Evolutionary conservation across 2,888 invertebrate species (phyloP).

Genomic region (Pandemis corylana): DNA sequence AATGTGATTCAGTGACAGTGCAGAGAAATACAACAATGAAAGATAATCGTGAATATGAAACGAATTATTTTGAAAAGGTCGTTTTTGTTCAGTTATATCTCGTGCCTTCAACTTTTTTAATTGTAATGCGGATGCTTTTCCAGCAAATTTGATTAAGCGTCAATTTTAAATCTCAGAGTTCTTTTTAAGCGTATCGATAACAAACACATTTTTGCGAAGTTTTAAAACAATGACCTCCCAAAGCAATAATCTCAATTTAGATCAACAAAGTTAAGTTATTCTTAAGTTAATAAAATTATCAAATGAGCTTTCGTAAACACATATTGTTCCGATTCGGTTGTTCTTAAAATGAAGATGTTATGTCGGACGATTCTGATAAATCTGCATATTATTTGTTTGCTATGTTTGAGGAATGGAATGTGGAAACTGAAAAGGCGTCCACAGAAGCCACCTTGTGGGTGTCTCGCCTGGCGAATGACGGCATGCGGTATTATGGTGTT

Average conservation of each 20-base stretch:
- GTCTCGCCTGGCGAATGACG: background rate
- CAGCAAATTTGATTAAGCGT: conserved; percentile 2
- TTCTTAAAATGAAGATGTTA: background rate
- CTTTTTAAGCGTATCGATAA: background rate
- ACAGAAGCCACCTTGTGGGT: conserved; percentile 23
- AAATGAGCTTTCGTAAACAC: background rate
- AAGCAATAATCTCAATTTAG: background rate
- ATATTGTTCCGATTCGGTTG: background rate
- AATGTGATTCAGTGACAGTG: conserved; percentile 46
- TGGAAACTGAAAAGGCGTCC: conserved; percentile 16
- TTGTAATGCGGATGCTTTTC: conserved; percentile 3
- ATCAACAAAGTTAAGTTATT: background rate
- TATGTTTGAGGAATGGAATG: background rate
- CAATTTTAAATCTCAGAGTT: background rate
- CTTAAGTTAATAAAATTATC: background rate
- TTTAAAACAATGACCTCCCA: background rate
- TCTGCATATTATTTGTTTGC: background rate
- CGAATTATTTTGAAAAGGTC: conserved; percentile 40
- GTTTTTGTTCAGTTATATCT: conserved; percentile 27
- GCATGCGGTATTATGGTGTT: conserved; percentile 8
- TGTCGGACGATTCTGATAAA: background rate
- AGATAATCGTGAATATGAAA: conserved; percentile 35
- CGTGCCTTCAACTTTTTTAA: conserved; percentile 6
- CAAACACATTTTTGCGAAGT: background rate
- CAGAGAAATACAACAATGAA: conserved; percentile 41